These are phyloP conservation scores for Theretra japonica DNA, from an alignment of 2,888 invertebrate species.

Conservation along the genomic window DNA sequence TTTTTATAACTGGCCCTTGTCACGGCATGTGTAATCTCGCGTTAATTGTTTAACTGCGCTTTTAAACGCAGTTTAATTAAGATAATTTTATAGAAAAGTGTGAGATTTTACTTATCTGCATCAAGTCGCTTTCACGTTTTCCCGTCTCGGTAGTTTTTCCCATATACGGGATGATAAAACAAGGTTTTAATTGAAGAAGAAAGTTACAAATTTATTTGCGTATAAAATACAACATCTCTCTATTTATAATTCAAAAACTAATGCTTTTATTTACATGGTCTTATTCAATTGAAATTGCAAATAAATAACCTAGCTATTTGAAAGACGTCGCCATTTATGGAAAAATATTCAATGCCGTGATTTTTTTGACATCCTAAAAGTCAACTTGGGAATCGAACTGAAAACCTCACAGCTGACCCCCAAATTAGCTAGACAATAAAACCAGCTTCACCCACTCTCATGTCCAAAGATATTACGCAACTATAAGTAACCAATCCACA, in stretches of 20 bases:
- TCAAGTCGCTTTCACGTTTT: not conserved
- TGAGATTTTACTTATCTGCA: not conserved
- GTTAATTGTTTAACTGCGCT: conserved; percentile 45
- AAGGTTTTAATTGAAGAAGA: not conserved
- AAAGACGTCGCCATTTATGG: too few species aligned
- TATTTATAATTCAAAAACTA: too few species aligned
- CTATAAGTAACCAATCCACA: not conserved
- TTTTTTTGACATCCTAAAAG: too few species aligned
- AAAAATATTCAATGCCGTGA: too few species aligned
- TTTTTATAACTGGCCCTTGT: conserved; percentile 40
- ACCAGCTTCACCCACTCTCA: not conserved
- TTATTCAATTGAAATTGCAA: too few species aligned
- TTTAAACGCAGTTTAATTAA: conserved; percentile 35
- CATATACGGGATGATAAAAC: not conserved
- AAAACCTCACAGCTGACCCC: not conserved
- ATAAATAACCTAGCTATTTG: too few species aligned
- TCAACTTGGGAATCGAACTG: not conserved
- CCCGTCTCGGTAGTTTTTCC: not conserved
- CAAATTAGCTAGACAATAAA: not conserved
- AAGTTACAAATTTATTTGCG: not conserved
- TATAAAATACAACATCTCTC: too few species aligned
- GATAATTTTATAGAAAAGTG: conserved; percentile 27
- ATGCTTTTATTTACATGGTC: too few species aligned
- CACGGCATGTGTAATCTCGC: conserved; percentile 42
- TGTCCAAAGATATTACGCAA: not conserved